These are phyloP conservation scores for Stenolophus ochropezus DNA, from an alignment of 2,888 invertebrate species.

Conservation along the genomic window DNA sequence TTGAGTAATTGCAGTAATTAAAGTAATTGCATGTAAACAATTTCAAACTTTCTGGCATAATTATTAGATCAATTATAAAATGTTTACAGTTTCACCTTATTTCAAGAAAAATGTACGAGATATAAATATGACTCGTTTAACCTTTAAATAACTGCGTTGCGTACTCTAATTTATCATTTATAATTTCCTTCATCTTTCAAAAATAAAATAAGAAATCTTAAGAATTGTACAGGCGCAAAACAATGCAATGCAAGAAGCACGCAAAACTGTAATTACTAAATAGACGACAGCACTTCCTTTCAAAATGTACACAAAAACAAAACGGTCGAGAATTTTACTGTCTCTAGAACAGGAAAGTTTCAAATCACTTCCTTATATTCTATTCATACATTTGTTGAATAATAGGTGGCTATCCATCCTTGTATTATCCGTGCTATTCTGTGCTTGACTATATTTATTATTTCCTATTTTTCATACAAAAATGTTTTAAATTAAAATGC, in stretches of 20 bases:
- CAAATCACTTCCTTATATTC: background rate
- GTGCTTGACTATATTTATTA: too few species aligned
- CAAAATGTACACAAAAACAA: background rate
- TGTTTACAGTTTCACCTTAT: constrained; percentile 8
- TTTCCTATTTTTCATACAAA: too few species aligned
- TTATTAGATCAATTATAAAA: constrained; percentile 22
- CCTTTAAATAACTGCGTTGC: background rate
- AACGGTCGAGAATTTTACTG: background rate
- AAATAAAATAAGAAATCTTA: background rate
- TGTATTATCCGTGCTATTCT: too few species aligned
- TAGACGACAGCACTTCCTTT: background rate
- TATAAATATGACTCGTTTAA: background rate
- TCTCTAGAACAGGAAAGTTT: background rate
- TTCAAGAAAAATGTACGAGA: background rate
- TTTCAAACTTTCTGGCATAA: constrained; percentile 19
- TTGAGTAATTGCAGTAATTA: constrained; percentile 20
- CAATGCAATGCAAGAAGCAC: background rate
- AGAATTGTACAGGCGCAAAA: background rate
- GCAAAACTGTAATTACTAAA: constrained; percentile 21
- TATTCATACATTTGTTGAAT: too few species aligned
- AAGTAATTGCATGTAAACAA: constrained; percentile 3
- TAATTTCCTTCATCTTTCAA: background rate
- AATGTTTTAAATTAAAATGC: too few species aligned
- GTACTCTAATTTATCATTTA: background rate
- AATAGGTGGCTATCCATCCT: too few species aligned